These are phyloP conservation scores for Artemia sinica DNA, from an alignment of 2,888 invertebrate species.

Conservation along the genomic window DNA sequence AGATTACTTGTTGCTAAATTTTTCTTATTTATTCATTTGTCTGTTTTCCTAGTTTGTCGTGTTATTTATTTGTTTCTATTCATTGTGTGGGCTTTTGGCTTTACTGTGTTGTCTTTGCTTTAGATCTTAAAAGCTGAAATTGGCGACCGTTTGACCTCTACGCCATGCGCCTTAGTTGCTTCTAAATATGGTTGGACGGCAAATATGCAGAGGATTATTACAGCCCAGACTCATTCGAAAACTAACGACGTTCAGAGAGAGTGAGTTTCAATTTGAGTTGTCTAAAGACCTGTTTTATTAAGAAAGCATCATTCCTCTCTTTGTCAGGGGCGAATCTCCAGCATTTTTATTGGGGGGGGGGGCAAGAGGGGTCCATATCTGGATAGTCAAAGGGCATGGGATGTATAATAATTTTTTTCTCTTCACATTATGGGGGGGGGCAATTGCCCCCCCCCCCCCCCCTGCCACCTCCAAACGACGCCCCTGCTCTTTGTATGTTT, in stretches of 20 bases:
- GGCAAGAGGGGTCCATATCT: too few species aligned
- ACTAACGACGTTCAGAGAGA: slow-evolving; percentile 37
- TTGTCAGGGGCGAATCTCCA: too few species aligned
- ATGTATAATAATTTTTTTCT: too few species aligned
- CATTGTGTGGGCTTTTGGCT: slow-evolving; percentile 18
- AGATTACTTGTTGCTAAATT: neutral
- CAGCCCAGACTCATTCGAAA: slow-evolving; percentile 42
- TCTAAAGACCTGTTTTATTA: slow-evolving; percentile 14
- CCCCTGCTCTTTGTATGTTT: too few species aligned
- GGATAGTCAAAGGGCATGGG: too few species aligned
- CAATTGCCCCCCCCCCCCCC: too few species aligned
- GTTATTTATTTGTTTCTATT: neutral
- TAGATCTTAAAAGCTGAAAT: slow-evolving; percentile 40
- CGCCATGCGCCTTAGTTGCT: slow-evolving; percentile 43
- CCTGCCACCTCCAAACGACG: too few species aligned
- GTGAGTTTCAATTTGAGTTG: slow-evolving; percentile 29
- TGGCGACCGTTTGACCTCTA: slow-evolving; percentile 39
- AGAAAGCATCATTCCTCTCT: too few species aligned
- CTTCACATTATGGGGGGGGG: too few species aligned
- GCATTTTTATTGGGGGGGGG: too few species aligned
- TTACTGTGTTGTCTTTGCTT: slow-evolving; percentile 19
- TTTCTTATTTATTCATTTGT: slow-evolving; percentile 11
- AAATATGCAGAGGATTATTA: slow-evolving; percentile 45
- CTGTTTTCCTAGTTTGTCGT: slow-evolving; percentile 1
- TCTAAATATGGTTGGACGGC: slow-evolving; percentile 44